Base-by-base conservation (phyloP, 2,797 vertebrate genomes). In the Florisuga fusca region DNA sequence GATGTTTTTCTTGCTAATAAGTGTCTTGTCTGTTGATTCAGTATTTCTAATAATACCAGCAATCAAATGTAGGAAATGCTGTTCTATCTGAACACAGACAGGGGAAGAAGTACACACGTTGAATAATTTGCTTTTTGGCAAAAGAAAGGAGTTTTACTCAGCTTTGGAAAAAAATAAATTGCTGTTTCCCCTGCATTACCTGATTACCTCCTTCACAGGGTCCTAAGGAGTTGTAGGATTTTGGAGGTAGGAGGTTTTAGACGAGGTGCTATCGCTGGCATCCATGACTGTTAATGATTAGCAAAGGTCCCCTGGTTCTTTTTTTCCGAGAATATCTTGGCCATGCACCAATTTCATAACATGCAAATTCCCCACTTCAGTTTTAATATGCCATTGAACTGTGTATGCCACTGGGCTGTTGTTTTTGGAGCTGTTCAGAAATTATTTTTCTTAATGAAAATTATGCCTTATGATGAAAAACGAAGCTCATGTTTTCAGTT, bases 361-460 rank as follows among this genome's bases (percentile, higher is more conserved):
- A 89, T 80, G 84, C 54, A 83, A 87, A 96, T 94, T 89, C 95
- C 75, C 15, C 80, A 34, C n/a, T 90, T 89, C 15, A 23, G 66
- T 77, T 89, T 92, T 95, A 96, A 93, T 95, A 90, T 95, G 92
- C 95, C 64, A 83, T 95, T 96, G 90, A 96, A 94, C 95, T 95
- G 84, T 89, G 90, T 83, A 58, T 90, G 92, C 90, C 90, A 94
- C 88, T 59, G 50, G 71, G 63, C 79, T 95, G 94, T 94, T 97
- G 83, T 51, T 90, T 92, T 95, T 96, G 93, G 89, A 96, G 63
- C 71, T 41, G 85, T 83, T 87, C 61, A 76, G 87, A 94, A 95
- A 89, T 95, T 69, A 88, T 90, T 94, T 84, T 95, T 93, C 93
- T 87, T 91, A 95, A 94, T 95, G 91, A 94, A 94, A 94, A 93